Percentiles rank a stretch among this genome's conserved stretches.
Conservation (phyloP, 2,888 invertebrate species). For the Scotopteryx bipunctaria region DNA sequence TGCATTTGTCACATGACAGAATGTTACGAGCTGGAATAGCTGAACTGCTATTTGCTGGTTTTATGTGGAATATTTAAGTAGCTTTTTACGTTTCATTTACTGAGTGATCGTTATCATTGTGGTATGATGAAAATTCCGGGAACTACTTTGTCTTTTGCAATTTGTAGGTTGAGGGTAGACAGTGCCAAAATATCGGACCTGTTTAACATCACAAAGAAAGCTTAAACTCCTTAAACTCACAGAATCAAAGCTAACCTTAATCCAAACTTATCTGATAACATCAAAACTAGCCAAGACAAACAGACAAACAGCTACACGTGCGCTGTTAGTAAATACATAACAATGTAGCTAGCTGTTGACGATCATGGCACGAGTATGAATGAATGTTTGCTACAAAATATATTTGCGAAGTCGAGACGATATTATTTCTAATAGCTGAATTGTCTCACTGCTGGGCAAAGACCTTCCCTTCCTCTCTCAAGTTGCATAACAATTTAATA, state of each 20-base stretch:
- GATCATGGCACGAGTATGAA: slow-evolving; percentile 35
- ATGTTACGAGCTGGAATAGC: slow-evolving; percentile 46
- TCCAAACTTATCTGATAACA: slow-evolving; percentile 1
- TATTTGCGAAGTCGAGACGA: slow-evolving; percentile 5
- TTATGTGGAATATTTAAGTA: slow-evolving; percentile 33
- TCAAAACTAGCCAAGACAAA: slow-evolving; percentile 33
- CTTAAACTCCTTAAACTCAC: background rate
- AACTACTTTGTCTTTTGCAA: background rate
- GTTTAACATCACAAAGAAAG: too few species aligned
- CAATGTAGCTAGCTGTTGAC: slow-evolving; percentile 45
- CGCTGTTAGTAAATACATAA: slow-evolving; percentile 43
- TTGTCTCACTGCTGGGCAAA: too few species aligned
- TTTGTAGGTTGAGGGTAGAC: too few species aligned
- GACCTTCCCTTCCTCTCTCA: too few species aligned
- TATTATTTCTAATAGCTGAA: background rate
- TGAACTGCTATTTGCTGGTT: slow-evolving; percentile 37
- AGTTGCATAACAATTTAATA: too few species aligned
- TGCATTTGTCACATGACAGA: slow-evolving; percentile 60
- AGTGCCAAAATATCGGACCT: too few species aligned
- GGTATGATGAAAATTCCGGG: slow-evolving; percentile 19
- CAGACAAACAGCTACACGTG: slow-evolving; percentile 54
- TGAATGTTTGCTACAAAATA: slow-evolving; percentile 7
- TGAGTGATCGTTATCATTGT: slow-evolving; percentile 26
- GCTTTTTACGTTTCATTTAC: slow-evolving; percentile 30
- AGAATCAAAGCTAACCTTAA: background rate